A percentile compares a stretch with the other conserved stretches of the same genome.
Evolutionary conservation across 2,113 vertebrate species (phyloP).

Genomic region (Pavo muticus): DNA sequence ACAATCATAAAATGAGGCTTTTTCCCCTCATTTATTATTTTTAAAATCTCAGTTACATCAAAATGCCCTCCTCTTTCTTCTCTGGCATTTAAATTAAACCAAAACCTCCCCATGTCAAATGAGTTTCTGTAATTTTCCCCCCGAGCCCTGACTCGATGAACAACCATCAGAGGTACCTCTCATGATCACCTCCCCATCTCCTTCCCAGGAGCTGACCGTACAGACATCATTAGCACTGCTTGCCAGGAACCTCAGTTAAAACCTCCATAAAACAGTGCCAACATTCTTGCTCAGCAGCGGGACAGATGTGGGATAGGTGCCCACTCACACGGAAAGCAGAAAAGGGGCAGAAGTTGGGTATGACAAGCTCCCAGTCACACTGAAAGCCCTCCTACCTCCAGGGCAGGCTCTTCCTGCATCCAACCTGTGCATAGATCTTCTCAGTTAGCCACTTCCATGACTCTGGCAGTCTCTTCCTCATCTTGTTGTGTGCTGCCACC

Average conservation of each 20-base stretch:
- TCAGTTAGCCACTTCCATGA: neutral
- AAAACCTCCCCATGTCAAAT: neutral
- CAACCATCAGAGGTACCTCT: neutral
- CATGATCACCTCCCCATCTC: neutral
- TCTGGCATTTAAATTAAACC: neutral
- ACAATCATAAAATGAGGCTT: neutral
- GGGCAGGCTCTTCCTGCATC: neutral
- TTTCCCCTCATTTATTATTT: neutral
- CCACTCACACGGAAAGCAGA: neutral
- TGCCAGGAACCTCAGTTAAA: neutral
- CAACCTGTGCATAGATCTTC: neutral
- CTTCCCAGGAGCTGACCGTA: neutral
- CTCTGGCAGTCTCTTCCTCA: neutral
- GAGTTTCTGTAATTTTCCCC: neutral
- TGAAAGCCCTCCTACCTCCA: neutral
- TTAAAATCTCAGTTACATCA: neutral
- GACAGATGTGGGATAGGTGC: neutral
- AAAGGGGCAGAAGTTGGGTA: neutral
- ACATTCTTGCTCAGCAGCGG: neutral
- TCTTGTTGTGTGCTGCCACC: accelerated
- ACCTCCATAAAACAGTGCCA: accelerated
- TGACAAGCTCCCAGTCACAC: neutral
- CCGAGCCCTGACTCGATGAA: neutral
- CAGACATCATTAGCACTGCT: accelerated
- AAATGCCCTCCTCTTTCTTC: neutral